Evolutionary conservation across 2,888 invertebrate species (phyloP).

Genomic region (Galerucella calmariensis): DNA sequence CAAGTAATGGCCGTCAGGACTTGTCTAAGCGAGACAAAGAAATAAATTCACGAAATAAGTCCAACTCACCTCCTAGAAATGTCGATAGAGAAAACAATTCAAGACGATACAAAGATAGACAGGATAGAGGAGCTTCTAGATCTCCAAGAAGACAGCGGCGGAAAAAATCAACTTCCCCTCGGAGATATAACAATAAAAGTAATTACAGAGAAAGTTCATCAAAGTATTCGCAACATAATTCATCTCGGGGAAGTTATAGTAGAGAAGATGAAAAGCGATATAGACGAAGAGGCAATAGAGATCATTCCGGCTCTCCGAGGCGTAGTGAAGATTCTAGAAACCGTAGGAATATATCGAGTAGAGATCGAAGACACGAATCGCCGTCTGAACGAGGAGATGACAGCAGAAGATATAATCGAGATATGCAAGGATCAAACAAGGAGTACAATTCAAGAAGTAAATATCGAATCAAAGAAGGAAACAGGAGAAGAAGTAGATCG

Average conservation of each 20-base stretch:
- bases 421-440: neutral
- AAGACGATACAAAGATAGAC: neutral
- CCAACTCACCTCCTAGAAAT: neutral
- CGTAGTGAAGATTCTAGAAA: constrained; percentile 2
- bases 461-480: neutral
- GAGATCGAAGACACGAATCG: neutral
- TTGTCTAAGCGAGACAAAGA: neutral
- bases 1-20: neutral
- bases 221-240: neutral
- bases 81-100: neutral
- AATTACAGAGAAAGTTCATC: neutral
- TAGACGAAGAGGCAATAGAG: neutral
- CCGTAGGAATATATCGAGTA: neutral
- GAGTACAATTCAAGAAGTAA: neutral
- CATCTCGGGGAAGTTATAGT: neutral
- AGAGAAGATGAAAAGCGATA: neutral
- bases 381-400: neutral
- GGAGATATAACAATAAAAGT: neutral
- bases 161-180: neutral
- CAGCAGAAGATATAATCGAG: neutral
- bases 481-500: neutral
- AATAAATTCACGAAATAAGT: neutral
- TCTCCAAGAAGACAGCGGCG: neutral
- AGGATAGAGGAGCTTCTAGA: neutral
- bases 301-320: neutral